Base-by-base conservation (phyloP, 2,113 vertebrate genomes). In the Nyctibius bracteatus region DNA sequence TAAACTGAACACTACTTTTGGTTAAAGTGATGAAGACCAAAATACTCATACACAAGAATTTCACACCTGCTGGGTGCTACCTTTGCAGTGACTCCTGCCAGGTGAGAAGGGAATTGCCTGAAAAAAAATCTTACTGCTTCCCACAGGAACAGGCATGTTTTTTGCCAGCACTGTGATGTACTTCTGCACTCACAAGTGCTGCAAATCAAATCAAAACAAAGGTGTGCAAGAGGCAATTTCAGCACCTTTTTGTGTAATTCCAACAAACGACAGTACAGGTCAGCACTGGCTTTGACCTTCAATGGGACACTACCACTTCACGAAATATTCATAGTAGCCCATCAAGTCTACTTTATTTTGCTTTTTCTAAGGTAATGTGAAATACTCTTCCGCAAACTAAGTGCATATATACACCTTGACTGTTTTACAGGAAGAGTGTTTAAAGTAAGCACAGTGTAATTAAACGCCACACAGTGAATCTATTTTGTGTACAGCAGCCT, bases 361-460 rank as follows among this genome's bases (percentile, higher is more conserved):
- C 25, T 27, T 77, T 90, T 94, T 65, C 59, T 39, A 49, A 30
- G 25, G 25, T 23, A 91, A 72, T 17, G 15, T 73, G 71, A 92
- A 95, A 90, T 51, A 93, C 4, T 73, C 39, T 72, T 65, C 81
- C 62, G 66, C 62, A 82, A 80, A 54, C 24, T 35, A 90, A 94
- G 46, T 66, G 37, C 49, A 65, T 68, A 86, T 61, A 86, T 31
- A 94, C 12, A 92, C 61, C 77, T 65, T 66, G 88, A 87, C 61
- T 37, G 41, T 31, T 94, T 92, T 87, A 94, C 37, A 89, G 72
- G 79, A 93, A 70, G 70, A 44, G 16, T 77, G 75, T 37, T 94
- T 86, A 94, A 95, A 93, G 55, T 33, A 94, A 81, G 71, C 84
- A 61, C 14, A 67, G 8, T 17, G 19, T 92, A 97, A 97, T 96